A percentile compares a stretch with the other conserved stretches of the same genome.
phyloP scores from a whole-genome alignment of 2,888 invertebrate genomes.

The Chesias legatella region DNA sequence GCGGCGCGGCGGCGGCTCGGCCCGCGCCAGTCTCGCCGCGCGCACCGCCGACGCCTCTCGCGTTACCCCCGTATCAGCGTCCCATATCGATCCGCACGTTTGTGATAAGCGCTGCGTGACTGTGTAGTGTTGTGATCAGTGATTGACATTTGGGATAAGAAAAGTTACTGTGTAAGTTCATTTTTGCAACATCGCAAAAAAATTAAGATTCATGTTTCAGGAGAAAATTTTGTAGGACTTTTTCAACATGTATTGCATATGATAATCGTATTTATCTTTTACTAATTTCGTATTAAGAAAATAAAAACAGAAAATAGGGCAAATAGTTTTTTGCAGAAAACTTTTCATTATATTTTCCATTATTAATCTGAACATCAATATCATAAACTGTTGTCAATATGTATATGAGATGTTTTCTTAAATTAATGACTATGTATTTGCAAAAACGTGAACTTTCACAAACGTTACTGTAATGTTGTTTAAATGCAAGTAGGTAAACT shows the following conservation, averaged over 20 bases:
- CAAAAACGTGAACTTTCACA: constrained; percentile 21
- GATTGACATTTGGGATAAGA: constrained; percentile 32
- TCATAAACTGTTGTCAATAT: no score
- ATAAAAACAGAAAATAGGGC: constrained; percentile 3
- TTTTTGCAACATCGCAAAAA: no score
- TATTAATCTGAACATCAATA: no score
- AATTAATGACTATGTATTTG: constrained; percentile 9
- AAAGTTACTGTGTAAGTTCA: constrained; percentile 18
- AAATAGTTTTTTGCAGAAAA: no score
- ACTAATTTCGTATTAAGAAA: neutral
- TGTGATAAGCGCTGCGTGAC: constrained; percentile 45
- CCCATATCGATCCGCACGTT: constrained; percentile 66
- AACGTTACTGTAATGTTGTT: constrained; percentile 21
- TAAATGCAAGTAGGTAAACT: constrained; percentile 16
- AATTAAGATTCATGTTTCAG: no score
- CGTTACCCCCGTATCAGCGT: constrained; percentile 50
- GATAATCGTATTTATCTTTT: no score
- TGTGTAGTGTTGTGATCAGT: constrained; percentile 60
- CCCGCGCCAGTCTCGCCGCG: constrained; percentile 42
- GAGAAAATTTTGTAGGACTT: no score
- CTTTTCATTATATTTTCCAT: no score
- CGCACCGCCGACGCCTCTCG: constrained; percentile 34
- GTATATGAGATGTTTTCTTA: no score
- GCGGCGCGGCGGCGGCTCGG: constrained; percentile 69
- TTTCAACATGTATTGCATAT: no score